These are phyloP conservation scores for Oryzias javanicus DNA, from an alignment of 2,113 vertebrate genomes.

Conservation along the genomic window DNA sequence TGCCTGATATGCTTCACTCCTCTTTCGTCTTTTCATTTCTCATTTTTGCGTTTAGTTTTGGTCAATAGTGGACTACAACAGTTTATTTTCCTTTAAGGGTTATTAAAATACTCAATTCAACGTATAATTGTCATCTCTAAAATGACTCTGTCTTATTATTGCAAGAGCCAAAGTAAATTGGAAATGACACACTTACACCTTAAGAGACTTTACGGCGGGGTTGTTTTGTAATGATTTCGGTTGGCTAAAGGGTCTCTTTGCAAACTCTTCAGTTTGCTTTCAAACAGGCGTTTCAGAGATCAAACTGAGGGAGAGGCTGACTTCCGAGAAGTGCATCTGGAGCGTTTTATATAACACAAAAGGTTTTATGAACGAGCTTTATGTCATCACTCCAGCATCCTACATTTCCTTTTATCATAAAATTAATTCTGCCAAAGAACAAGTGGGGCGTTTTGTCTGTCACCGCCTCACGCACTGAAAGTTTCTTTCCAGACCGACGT, in stretches of 20 bases:
- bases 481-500: no score
- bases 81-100: background rate
- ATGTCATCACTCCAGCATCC: background rate
- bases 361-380: slow-evolving; percentile 4
- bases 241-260: slow-evolving; percentile 13
- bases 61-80: background rate
- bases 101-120: background rate
- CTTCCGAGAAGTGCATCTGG: background rate
- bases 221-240: slow-evolving; percentile 6
- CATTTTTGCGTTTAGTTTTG: background rate
- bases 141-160: slow-evolving; percentile 6
- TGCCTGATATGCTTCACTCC: background rate
- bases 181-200: slow-evolving; percentile 8
- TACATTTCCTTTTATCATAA: background rate
- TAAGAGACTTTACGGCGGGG: slow-evolving; percentile 8
- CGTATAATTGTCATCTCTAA: slow-evolving; percentile 11
- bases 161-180: slow-evolving; percentile 11
- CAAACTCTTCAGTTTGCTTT: slow-evolving; percentile 17
- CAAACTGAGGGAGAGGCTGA: slow-evolving; percentile 7
- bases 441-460: background rate
- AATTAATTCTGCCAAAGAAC: slow-evolving; percentile 2
- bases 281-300: slow-evolving; percentile 14
- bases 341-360: background rate
- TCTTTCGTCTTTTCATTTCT: background rate
- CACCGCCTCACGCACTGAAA: no score